Base-by-base conservation (phyloP, 2,113 vertebrate genomes). In the Callocephalon fimbriatum region DNA sequence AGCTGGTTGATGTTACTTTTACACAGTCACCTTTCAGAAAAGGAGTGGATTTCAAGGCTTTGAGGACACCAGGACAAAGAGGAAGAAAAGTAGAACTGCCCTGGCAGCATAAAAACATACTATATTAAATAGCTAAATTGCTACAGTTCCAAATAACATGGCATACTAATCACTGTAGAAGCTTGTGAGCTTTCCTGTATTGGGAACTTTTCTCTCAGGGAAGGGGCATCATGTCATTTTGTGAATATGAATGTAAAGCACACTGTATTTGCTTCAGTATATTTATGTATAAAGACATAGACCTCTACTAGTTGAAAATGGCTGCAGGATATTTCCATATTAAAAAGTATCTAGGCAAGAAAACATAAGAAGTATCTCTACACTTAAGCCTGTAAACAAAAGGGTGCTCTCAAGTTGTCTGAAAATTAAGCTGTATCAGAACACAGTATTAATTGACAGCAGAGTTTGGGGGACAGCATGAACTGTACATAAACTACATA, bases 401-500 rank as follows among this genome's bases (percentile, higher is more conserved):
- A 85, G 14, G 6, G 12, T 59, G 7, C 59, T 40, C 31, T 54
- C 29, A 66, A 38, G 7, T 75, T 37, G 22, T 31, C 35, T 62
- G 31, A 94, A 88, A 76, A 80, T 32, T 38, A 58, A 76, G 31
- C 51, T 63, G 32, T 11, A 25, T 47, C 21, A 63, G 5, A 59
- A 16, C n/a, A 51, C 4, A 68, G 15, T 4, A 7, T 54, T 76
- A 35, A 38, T 29, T 38, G 45, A 44, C 26, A 81, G 31, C 16
- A 51, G 37, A 48, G 23, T 47, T 78, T 92, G 85, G 35, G 42
- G 81, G 66, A 48, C 86, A 95, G 77, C 59, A 72, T 89, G 83
- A 95, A 70, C 74, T 54, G 74, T 53, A 88, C 65, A 94, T 93
- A 95, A 97, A 95, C 86, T 91, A 81, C 77, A 88, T 58, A 82